phyloP scores from a whole-genome alignment of 2,888 invertebrate genomes.

The Epinotia demarniana region DNA sequence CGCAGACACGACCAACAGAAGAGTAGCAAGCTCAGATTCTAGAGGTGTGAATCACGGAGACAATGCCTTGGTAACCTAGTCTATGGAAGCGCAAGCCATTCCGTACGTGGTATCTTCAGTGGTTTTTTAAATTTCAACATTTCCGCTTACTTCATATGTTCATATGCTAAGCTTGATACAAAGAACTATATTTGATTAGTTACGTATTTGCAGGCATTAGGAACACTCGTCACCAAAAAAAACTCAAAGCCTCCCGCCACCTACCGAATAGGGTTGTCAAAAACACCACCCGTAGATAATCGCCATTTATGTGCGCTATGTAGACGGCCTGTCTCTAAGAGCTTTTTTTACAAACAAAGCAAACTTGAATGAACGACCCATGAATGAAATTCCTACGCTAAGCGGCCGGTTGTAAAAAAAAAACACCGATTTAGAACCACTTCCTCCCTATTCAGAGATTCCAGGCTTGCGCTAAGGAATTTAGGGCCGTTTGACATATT shows the following conservation, averaged over 20 bases:
- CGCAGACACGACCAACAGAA: background rate
- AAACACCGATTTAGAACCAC: constrained; percentile 62
- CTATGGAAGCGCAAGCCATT: background rate
- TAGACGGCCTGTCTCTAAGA: constrained; percentile 79
- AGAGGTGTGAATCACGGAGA: background rate
- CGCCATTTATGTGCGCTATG: constrained; percentile 60
- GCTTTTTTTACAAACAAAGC: constrained; percentile 69
- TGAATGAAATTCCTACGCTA: constrained; percentile 80
- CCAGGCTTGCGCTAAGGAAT: constrained; percentile 59
- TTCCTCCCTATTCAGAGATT: constrained; percentile 66
- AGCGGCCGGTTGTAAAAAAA: constrained; percentile 68
- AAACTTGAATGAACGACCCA: constrained; percentile 64
- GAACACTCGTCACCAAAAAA: background rate
- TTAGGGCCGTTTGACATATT: constrained; percentile 46
- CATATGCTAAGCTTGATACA: background rate
- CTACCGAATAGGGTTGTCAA: constrained; percentile 27
- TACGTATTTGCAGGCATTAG: background rate
- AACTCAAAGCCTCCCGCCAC: constrained; percentile 20
- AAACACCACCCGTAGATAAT: constrained; percentile 51
- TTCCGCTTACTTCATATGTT: background rate
- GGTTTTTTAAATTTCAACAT: background rate
- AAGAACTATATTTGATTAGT: background rate
- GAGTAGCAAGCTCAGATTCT: no score
- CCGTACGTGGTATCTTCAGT: background rate
- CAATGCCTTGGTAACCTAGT: background rate